Evolutionary conservation across 2,888 invertebrate species (phyloP), one percentile per base, ranked within the genome.

Genomic region (Drosophila pseudotakahashii): DNA sequence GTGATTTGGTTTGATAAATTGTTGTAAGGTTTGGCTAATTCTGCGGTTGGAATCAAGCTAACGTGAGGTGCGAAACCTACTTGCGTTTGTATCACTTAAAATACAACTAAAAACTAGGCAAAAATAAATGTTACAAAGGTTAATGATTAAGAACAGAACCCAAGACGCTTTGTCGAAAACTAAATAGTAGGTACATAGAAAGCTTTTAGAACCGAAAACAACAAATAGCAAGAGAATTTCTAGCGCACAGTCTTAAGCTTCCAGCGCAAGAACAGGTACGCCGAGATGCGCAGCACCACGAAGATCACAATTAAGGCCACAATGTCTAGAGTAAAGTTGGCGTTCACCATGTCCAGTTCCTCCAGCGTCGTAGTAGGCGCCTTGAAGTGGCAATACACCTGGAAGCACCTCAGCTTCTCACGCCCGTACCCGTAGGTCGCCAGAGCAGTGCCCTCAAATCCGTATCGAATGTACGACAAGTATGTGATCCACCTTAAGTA

Each of bases 401-500:
- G 93, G 82, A 94, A 95, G 91, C 98, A 98, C 88, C 96, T 94
- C 63, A 98, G 93, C 78, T 96, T 96, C 64, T 95, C 94, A 45
- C 98, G 93, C 59, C 95, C 94, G 89, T 96, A 97, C 2, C 97
- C 96, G 92, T 99, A 99, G 0, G 98, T 97, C 13, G 98, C 97
- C 59, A 98, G 93, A 7, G 98, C 96, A 0, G 97, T 97, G 45
- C 98, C 98, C 93, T 98, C 98, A 93, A 98, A 99, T 37, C 98
- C 97, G 91, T 98, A 99, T 79, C 98, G 94, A 88, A 98, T 98
- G 92, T 98, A 98, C 0, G 98, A 98, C 9, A 98, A 93, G 90
- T 98, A 98, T 0, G 98, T 98, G 87, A 99, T 96, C 98, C 98
- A 98, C 77, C 98, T 94, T 58, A 99, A 93, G 92, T 98, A 99